phyloP scores from a whole-genome alignment of 2,797 vertebrate species.

The Halcyon badia region DNA sequence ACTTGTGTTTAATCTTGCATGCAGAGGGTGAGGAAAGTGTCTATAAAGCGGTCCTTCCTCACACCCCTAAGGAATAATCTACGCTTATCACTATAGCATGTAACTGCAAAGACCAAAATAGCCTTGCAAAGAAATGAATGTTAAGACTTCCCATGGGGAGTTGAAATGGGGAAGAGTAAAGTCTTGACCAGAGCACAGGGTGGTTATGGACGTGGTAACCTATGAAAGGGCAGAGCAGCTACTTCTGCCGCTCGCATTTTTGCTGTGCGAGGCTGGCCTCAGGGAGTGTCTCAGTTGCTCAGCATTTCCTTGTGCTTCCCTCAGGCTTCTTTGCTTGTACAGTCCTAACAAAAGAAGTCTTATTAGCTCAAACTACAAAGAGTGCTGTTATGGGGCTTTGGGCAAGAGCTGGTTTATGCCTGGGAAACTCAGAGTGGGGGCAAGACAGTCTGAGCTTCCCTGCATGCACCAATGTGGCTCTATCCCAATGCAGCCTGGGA shows the following conservation, averaged over 20 bases:
- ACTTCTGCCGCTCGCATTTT: fast-evolving
- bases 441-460: not conserved
- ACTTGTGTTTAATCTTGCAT: slow-evolving; percentile 70
- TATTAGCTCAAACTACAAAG: slow-evolving; percentile 1
- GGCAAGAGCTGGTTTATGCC: not conserved
- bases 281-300: not conserved
- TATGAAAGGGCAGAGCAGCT: not conserved
- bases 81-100: not conserved
- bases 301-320: not conserved
- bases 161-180: not conserved
- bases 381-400: not conserved
- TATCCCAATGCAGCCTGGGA: fast-evolving
- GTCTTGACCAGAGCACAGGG: not conserved
- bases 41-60: slow-evolving; percentile 51
- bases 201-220: not conserved
- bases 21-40: slow-evolving; percentile 44
- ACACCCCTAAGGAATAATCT: slow-evolving; percentile 50
- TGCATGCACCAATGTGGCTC: fast-evolving
- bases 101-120: slow-evolving; percentile 39
- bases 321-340: not conserved
- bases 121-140: not conserved
- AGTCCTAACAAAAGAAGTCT: not conserved
- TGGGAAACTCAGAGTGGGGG: fast-evolving
- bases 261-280: fast-evolving
- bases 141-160: slow-evolving; percentile 9